Percentiles rank a stretch among this genome's conserved stretches.
Conservation (phyloP, 2,888 invertebrate species). For the Pterostichus niger region DNA sequence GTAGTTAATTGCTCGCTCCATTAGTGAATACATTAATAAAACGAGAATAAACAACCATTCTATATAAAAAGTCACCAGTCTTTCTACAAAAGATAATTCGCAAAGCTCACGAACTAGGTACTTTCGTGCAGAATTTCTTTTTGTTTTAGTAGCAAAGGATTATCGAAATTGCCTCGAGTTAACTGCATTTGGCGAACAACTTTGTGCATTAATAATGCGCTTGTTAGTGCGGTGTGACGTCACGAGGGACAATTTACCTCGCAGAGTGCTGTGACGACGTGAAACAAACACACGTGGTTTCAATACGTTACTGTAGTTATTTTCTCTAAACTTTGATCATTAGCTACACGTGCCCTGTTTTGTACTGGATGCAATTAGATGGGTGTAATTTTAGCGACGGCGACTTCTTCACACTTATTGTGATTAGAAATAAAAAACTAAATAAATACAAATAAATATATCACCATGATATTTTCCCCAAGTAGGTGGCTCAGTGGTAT, state of each 20-base stretch:
- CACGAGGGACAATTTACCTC: slow-evolving; percentile 52
- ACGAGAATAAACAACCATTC: slow-evolving; percentile 44
- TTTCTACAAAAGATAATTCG: slow-evolving; percentile 26
- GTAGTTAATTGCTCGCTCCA: slow-evolving; percentile 56
- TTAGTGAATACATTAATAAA: slow-evolving; percentile 66
- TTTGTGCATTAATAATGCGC: slow-evolving; percentile 51
- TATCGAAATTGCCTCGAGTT: slow-evolving; percentile 52
- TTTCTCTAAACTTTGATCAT: slow-evolving; percentile 28
- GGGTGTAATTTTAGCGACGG: slow-evolving; percentile 38
- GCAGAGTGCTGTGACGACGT: background rate
- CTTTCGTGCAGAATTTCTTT: slow-evolving; percentile 35
- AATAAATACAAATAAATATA: too few relatives aligned
- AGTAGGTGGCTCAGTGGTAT: too few relatives aligned
- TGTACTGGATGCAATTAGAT: slow-evolving; percentile 33
- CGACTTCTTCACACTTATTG: slow-evolving; percentile 18
- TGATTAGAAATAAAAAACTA: background rate
- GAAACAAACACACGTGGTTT: slow-evolving; percentile 47
- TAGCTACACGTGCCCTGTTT: slow-evolving; percentile 42
- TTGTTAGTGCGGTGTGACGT: slow-evolving; percentile 47
- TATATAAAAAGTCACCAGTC: slow-evolving; percentile 37
- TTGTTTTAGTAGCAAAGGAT: slow-evolving; percentile 30
- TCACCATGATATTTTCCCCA: too few relatives aligned
- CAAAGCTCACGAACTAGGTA: slow-evolving; percentile 26
- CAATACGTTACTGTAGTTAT: slow-evolving; percentile 42
- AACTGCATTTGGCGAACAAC: slow-evolving; percentile 58